Evolutionary conservation across 2,888 invertebrate species (phyloP), one percentile per base, ranked within the genome.

Genomic region (Electrophaes corylata): DNA sequence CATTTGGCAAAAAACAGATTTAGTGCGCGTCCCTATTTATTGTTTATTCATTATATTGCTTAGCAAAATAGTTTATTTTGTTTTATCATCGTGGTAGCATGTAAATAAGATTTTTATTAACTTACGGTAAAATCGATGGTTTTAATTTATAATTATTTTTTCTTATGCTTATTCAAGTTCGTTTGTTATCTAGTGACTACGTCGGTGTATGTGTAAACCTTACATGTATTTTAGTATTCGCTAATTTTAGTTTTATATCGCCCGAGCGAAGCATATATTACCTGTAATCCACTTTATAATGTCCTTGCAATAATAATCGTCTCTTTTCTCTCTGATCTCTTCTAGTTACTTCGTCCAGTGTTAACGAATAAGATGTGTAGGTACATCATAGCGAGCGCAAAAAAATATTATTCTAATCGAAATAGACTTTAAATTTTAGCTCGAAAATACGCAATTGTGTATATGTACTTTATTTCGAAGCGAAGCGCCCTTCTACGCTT

Each of bases 31-130:
- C 72, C 73, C 66, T 81, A 81, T 83, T 80, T 84, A 84, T 86
- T 86, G 76, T 80, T 84, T 78, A 74, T 72, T 71, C 74, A 72
- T 81, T 75, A 41, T 74, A 80, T 86, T 89, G 88, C 88, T 83
- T 84, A 86, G 87, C 88, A 83, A 87, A 80, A 78, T 74, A 64
- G 69, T 81, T 84, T 84, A 80, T 87, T 85, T 85, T 80, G 70
- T 70, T 43, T 43, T 75, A 49, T 26, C 20, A 45, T 73, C 75
- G 77, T 79, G 75, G 62, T 66, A 70, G 76, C 73, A 75, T 91
- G 91, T 91, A 91, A 81, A 91, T 91, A 91, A 91, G 90, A 90
- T 85, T 88, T 88, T 88, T 88, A 86, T 87, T 86, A 84, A 85
- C 75, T 80, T 80, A 76, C 70, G 66, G 58, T 64, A 12, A 71